Base-by-base conservation (phyloP, 2,113 vertebrate genomes). In the Vulpes lagopus region DNA sequence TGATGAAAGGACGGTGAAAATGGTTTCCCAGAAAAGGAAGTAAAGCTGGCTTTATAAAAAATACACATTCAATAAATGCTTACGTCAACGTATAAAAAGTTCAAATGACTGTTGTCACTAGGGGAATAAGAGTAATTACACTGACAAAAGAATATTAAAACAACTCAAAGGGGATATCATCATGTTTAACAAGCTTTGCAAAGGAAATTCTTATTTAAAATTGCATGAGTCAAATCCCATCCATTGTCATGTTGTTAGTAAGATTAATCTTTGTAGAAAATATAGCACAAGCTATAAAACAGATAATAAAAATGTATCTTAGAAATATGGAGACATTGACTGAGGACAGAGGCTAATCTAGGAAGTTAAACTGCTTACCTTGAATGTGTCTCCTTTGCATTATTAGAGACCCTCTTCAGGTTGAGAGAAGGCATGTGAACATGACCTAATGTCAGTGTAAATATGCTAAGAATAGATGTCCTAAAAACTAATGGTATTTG, bases 151-250 rank as follows among this genome's bases (percentile, higher is more conserved):
- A 81, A 55, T 79, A 78, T 62, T 81, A 79, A 80, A 94, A 85
- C 2, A 71, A 71, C n/a, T 94, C 51, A 73, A 49, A 57, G 92
- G 10, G 51, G 27, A 51, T 71, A 38, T n/a, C 22, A 53, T 67
- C 3, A 27, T 35, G 14, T 62, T 62, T 89, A 92, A 86, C 30
- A 93, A 92, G 22, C 12, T 69, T 90, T 43, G 16, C 35, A 69
- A 79, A 91, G 43, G 23, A 90, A 94, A 84, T 64, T 89, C 7
- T 23, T 62, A n/a, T 89, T 88, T 80, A 94, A 92, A 73, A 73
- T 17, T 11, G 38, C 17, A 71, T 59, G 19, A 60, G 11, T 59
- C 23, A 62, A 92, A 67, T 71, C 15, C 7, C 35, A 20, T 35
- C 55, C 1, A 35, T 90, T 60, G 30, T 67, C 12, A 76, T 23